A percentile compares a stretch with the other conserved stretches of the same genome.
These are phyloP conservation scores for Metridium senile DNA, from an alignment of 92 coral and sea anemone species.

Conservation along the genomic window DNA sequence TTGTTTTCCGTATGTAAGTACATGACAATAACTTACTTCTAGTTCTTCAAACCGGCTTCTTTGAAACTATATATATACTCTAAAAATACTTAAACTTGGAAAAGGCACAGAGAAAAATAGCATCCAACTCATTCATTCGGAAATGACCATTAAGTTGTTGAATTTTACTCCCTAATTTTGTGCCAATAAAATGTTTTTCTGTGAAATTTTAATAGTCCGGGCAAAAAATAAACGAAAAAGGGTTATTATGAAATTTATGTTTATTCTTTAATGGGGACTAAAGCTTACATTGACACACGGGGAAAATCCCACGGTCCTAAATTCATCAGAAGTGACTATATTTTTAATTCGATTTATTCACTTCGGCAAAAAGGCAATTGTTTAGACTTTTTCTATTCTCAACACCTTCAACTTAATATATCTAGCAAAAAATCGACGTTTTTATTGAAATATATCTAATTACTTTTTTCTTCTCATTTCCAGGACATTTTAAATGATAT, in stretches of 20 bases:
- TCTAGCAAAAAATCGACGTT: not conserved
- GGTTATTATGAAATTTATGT: not conserved
- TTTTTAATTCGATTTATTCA: slow-evolving; percentile 1
- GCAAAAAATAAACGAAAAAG: slow-evolving; percentile 18
- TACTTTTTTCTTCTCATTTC: slow-evolving; percentile 6
- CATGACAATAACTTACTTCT: not conserved
- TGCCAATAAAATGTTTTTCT: not conserved
- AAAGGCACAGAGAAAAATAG: not conserved
- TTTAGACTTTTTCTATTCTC: not conserved
- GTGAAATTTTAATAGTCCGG: not conserved
- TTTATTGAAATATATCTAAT: slow-evolving; percentile 4
- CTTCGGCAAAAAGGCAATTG: slow-evolving; percentile 3
- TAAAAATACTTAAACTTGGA: not conserved
- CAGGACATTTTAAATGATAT: not conserved
- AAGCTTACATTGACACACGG: slow-evolving; percentile 17
- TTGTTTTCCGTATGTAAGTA: not conserved
- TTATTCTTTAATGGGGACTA: slow-evolving; percentile 5
- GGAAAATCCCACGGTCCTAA: slow-evolving; percentile 12
- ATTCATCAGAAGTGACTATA: slow-evolving; percentile 5
- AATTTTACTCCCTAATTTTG: not conserved
- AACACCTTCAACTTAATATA: slow-evolving; percentile 1
- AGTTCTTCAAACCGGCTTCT: not conserved
- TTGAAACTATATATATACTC: slow-evolving; percentile 1
- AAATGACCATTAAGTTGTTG: not conserved
- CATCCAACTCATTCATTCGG: not conserved